Evolutionary conservation across 2,797 vertebrate species (phyloP).

Genomic region (Microtus californicus): DNA sequence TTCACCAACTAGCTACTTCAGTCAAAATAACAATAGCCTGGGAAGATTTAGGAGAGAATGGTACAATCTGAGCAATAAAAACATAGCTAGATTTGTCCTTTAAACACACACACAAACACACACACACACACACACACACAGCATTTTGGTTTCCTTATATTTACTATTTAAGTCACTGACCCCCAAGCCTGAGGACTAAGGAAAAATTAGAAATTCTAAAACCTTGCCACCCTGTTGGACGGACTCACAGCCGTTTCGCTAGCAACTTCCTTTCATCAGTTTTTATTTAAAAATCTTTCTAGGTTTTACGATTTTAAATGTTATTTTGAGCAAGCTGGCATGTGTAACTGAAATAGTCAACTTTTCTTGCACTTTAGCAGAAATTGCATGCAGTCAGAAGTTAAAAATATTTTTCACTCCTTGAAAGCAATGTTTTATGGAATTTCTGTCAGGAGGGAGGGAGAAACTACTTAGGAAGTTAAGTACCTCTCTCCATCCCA

Average conservation of each 20-base stretch:
- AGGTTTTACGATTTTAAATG: constrained; percentile 58
- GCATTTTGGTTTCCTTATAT: neutral
- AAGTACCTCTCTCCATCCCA: neutral
- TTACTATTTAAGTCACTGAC: neutral
- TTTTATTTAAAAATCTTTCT: constrained; percentile 47
- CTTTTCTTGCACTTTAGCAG: constrained; percentile 56
- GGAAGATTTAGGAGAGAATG: neutral
- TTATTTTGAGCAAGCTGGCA: constrained; percentile 58
- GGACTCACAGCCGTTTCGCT: constrained; percentile 29
- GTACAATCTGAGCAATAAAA: neutral
- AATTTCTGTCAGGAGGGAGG: constrained; percentile 13
- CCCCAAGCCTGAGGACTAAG: neutral
- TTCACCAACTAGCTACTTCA: neutral
- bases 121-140: no score
- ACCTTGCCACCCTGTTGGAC: neutral
- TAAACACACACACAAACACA: neutral
- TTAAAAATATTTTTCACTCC: constrained; percentile 71
- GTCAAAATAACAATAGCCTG: neutral
- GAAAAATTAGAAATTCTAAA: neutral
- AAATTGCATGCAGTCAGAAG: constrained; percentile 59
- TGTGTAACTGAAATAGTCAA: constrained; percentile 57
- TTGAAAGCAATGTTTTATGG: constrained; percentile 56
- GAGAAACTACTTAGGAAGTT: neutral
- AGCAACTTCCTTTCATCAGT: constrained; percentile 29
- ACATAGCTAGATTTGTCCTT: neutral